Conservation (phyloP, 2,113 vertebrate species). For the Probosciger aterrimus region DNA sequence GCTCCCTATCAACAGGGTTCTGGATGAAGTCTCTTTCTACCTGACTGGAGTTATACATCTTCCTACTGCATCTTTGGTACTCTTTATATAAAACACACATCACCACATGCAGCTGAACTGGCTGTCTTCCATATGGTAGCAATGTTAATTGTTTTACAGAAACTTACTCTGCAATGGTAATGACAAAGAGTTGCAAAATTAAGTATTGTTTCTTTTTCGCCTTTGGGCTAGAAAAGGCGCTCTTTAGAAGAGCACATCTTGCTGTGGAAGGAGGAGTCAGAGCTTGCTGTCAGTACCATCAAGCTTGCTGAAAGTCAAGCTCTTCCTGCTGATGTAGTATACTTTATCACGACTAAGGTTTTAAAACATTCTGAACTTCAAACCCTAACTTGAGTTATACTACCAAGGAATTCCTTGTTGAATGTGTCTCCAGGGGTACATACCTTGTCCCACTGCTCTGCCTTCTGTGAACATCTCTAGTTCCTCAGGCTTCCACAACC, state of each 20-base stretch:
- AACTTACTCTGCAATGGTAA: not conserved
- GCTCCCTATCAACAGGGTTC: not conserved
- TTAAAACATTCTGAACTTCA: not conserved
- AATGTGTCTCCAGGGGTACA: rapidly evolving
- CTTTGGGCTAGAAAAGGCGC: not conserved
- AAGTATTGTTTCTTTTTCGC: not conserved
- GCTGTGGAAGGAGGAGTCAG: not conserved
- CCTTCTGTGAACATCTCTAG: not conserved
- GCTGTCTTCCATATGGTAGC: not conserved
- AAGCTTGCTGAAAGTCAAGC: not conserved
- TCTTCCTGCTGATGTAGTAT: not conserved
- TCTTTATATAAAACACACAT: not conserved
- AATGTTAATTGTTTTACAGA: not conserved
- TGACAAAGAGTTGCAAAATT: not conserved
- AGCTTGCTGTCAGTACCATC: not conserved
- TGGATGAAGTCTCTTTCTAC: not conserved
- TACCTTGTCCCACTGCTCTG: not conserved
- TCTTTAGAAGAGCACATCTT: not conserved
- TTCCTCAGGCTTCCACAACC: not conserved
- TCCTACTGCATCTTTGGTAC: not conserved
- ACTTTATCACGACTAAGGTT: not conserved
- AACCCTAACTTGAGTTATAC: not conserved
- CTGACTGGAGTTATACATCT: not conserved
- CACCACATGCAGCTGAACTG: not conserved
- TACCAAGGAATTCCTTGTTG: not conserved